These are phyloP conservation scores for Xanthorhoe spadicearia DNA, from an alignment of 2,888 invertebrate species.

Conservation along the genomic window DNA sequence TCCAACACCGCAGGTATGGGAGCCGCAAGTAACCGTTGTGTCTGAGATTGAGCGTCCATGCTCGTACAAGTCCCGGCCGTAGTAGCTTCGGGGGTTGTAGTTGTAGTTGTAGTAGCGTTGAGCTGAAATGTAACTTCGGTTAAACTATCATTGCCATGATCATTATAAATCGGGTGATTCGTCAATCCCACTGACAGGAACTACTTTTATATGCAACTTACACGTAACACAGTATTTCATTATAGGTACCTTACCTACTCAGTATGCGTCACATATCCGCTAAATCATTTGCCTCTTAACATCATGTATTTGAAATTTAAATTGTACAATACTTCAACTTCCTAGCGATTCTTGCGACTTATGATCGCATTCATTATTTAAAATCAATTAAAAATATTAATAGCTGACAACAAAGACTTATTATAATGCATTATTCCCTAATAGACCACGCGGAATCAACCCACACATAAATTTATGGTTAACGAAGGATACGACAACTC, in stretches of 20 bases:
- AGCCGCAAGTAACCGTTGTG: conserved; percentile 80
- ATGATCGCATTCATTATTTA: neutral
- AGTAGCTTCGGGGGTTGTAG: conserved; percentile 57
- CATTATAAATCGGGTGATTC: neutral
- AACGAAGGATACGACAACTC: conserved; percentile 15
- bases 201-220: too few species aligned
- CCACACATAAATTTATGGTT: conserved; percentile 33
- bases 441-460: conserved; percentile 43
- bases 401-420: conserved; percentile 30
- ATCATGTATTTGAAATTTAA: too few species aligned
- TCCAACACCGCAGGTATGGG: conserved; percentile 87
- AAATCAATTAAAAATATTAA: conserved; percentile 15
- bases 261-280: too few species aligned
- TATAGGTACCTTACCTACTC: too few species aligned
- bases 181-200: too few species aligned
- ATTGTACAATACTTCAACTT: too few species aligned
- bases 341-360: too few species aligned
- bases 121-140: conserved; percentile 48
- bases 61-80: conserved; percentile 72
- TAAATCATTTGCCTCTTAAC: too few species aligned
- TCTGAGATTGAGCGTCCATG: conserved; percentile 78
- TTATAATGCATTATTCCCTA: conserved; percentile 33
- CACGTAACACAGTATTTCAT: too few species aligned
- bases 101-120: conserved; percentile 72
- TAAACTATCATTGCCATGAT: neutral